Conservation (phyloP, 1,140 invertebrate genomes). For the Ceratosolen solmsi region DNA sequence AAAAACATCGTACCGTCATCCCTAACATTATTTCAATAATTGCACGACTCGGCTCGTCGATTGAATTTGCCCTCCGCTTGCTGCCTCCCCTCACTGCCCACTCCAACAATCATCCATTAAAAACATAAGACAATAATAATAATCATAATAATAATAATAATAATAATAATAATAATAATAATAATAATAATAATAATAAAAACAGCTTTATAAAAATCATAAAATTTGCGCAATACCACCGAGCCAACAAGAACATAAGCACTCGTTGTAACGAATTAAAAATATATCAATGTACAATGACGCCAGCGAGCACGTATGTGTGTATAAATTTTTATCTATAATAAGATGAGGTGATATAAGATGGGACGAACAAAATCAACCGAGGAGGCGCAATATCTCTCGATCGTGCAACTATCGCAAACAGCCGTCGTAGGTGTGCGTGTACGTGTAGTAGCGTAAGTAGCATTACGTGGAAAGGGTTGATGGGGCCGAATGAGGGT, state of each 20-base stretch:
- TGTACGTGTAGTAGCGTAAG: too few relatives aligned
- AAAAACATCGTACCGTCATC: background rate
- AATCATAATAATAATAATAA: too few relatives aligned
- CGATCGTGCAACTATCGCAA: too few relatives aligned
- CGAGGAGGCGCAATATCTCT: background rate
- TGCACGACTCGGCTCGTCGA: background rate
- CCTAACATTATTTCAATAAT: constrained; percentile 11
- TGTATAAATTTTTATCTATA: too few relatives aligned
- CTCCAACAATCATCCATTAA: background rate
- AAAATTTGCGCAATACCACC: background rate
- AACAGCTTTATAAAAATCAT: background rate
- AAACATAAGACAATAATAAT: too few relatives aligned
- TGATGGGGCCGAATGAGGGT: background rate
- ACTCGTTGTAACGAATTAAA: background rate
- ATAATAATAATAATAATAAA: too few relatives aligned
- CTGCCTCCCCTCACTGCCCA: background rate
- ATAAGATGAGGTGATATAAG: background rate
- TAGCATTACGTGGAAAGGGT: too few relatives aligned
- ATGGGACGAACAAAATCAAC: background rate
- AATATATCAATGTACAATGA: too few relatives aligned
- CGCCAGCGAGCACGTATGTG: too few relatives aligned
- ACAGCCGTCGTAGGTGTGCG: too few relatives aligned
- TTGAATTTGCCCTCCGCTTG: background rate
- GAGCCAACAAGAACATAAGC: background rate
- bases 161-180: too few relatives aligned